Base-by-base conservation (phyloP, 2,113 vertebrate genomes). In the Struthidea cinerea region DNA sequence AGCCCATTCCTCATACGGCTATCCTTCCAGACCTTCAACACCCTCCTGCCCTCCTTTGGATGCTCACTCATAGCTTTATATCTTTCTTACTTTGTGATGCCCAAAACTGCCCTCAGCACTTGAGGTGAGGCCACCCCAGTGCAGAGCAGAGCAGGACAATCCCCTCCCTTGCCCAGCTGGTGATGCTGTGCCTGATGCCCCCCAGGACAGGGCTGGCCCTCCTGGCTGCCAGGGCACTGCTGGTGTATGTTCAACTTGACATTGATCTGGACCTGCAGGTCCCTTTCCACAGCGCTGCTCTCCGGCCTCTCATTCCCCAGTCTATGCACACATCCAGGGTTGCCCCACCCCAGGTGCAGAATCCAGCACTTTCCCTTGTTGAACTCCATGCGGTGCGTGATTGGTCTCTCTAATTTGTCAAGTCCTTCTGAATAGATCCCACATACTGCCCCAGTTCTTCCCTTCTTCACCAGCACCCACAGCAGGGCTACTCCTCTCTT, bases 101-200 rank as follows among this genome's bases (percentile, higher is more conserved):
- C 5, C 52, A 44, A 24, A 74, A 7, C 6, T 30, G 22, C 16
- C 3, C 28, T 7, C 52, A 67, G 20, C 0, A 14, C 9, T 44
- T 0, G 0, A 73, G 50, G 18, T 37, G 42, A 81, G 67, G 32
- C 27, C 0, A 0, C 15, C 10, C 18, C 50, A 64, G 41, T 1
- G 3, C 42, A 65, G 60, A 67, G 44, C 15, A 81, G 44, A 30
- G 44, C 3, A 1, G 37, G 52, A 52, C 37, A 59, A 44, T 52
- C 27, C 23, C 26, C 33, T 59, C 22, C 37, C 37, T 37, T 9
- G 2, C 7, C 33, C 0, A 0, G 12, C 52, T 65, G 59, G 12
- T 0, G 0, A 24, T 57, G 50, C 32, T 74, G 16, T 11, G 22
- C 35, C 44, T 67, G 44, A 44, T 81, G 35, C 8, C 0, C 32